Base-by-base conservation (phyloP, 2,888 invertebrate species). In the Agrochola litura region DNA sequence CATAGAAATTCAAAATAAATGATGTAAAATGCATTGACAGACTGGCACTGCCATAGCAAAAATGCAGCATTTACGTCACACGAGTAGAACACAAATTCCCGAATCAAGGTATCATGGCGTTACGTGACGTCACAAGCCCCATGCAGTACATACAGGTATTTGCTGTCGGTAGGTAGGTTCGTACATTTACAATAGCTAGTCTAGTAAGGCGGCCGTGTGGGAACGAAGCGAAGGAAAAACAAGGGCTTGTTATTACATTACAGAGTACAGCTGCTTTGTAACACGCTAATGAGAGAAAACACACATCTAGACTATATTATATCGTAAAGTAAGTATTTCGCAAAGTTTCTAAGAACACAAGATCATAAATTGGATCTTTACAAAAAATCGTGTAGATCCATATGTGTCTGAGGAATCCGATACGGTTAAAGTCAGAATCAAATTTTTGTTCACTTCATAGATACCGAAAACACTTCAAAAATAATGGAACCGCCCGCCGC, bases 241-340 rank as follows among this genome's bases (percentile, higher is more conserved):
- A 46, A 60, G 81, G 58, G 52, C 65, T 74, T 49, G 58, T 56
- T 46, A 52, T 12, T 43, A 41, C 25, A 52, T 12, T 43, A 41
- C 25, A 52, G n/a, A 41, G 25, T 14, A 52, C 64, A 43, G 19
- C 52, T 56, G 41, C 52, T 41, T 37, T 22, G 54, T 61, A 25
- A 52, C 61, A 12, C 12, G 30, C 76, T 75, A 43, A 70, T 69
- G 65, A 66, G 56, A 61, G 56, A 70, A 61, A 61, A 37, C 10
- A 66, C 46, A 65, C 58, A 16, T 16, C 25, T 58, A 58, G 4
- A 37, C 49, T 41, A n/a, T n/a, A n/a, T 58, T 14, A 16, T 22
- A 12, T 19, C 41, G 41, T 64, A 41, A n/a, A 41, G 8, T 63
- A 14, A 14, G 22, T 5, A 37, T 22, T 22, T 37, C 22, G 22